A percentile compares a stretch with the other conserved stretches of the same genome.
Evolutionary conservation across 2,888 invertebrate species (phyloP).

Genomic region (Noctua comes): DNA sequence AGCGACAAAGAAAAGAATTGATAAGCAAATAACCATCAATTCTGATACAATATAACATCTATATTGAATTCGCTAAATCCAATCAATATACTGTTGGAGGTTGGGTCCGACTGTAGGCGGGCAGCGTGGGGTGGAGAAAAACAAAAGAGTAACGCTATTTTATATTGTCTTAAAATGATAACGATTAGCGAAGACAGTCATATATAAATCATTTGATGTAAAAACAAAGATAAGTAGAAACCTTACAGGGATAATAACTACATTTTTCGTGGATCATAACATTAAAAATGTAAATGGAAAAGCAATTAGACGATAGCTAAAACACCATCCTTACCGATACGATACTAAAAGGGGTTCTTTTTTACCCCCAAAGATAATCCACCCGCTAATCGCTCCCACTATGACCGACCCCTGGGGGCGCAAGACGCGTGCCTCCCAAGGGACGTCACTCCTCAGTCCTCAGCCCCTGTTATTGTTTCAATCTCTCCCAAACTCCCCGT

Average conservation of each 20-base stretch:
- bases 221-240: not conserved
- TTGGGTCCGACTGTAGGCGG: conserved; percentile 38
- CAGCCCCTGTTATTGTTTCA: conserved; percentile 87
- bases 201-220: not conserved
- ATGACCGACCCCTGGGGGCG: conserved; percentile 51
- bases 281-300: not conserved
- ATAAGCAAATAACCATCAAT: conserved; percentile 81
- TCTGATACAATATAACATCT: conserved; percentile 78
- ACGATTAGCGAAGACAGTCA: too few species aligned
- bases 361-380: conserved; percentile 1
- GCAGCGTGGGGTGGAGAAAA: conserved; percentile 16
- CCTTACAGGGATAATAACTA: not conserved
- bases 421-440: conserved; percentile 73
- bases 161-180: too few species aligned
- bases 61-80: conserved; percentile 79
- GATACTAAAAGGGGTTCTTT: not conserved
- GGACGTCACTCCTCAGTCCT: conserved; percentile 75
- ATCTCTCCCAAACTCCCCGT: conserved; percentile 78
- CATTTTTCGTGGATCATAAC: not conserved
- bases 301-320: not conserved
- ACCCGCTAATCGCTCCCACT: conserved; percentile 54
- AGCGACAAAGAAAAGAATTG: conserved; percentile 67
- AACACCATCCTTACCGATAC: not conserved
- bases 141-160: not conserved
- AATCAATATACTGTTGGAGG: conserved; percentile 79